Base-by-base conservation (phyloP, 2,888 invertebrate species). In the Dorcus parallelipipedus region DNA sequence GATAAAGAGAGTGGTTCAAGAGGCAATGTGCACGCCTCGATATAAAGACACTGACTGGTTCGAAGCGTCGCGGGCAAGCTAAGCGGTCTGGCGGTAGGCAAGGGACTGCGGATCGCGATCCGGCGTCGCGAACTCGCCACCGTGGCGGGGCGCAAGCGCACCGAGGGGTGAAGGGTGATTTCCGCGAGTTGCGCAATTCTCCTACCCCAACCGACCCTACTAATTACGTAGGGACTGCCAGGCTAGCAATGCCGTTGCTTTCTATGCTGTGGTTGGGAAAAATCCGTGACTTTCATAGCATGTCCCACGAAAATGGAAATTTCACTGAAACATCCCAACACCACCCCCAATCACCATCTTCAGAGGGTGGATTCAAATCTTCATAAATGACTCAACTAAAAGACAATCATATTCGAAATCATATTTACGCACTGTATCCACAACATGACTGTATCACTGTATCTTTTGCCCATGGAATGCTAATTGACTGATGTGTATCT, bases 71-170 rank as follows among this genome's bases (percentile, higher is more conserved):
- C 76, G 77, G 76, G 76, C 76, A 78, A 78, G 77, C 77, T 77
- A 78, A 77, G 77, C 78, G 77, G 73, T 76, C 78, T 77, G 78
- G 78, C 78, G 76, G 76, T 77, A 77, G 78, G 78, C 77, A 75
- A 76, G 78, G 78, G 77, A 78, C 76, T 77, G 78, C 69, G 68
- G 67, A 76, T 74, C 76, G 80, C 77, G 76, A 78, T 73, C 74
- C 72, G 73, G 72, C 73, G 74, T 73, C 73, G 72, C 73, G 68
- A 68, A 69, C 69, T 71, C 68, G 72, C 73, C 71, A 69, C 64
- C 56, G 63, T 67, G 68, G 69, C 53, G 54, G 41, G 60, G 58
- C 58, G 64, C 64, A 58, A 61, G 63, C 58, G 63, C 54, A 66
- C 63, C 67, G 64, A 54, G 62, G 58, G 63, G 64, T 65, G 62